Evolutionary conservation across 2,888 invertebrate species (phyloP), one percentile per base, ranked within the genome.

Genomic region (Polietes domitor): DNA sequence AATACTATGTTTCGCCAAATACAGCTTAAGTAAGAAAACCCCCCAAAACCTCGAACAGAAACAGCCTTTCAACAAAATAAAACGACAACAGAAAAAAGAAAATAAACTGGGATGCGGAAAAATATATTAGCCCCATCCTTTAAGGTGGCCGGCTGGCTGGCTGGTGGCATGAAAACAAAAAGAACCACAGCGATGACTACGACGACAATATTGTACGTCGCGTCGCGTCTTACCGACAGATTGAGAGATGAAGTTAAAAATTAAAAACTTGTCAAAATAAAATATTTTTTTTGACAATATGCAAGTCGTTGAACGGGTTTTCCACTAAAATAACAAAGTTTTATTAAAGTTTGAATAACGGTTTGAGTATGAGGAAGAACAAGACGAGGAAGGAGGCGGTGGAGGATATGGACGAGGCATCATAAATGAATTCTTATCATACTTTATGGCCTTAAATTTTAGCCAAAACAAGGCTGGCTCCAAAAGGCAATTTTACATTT

Each of bases 251-350:
- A 61, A 75, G 72, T 72, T 80, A 72, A 77, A 83, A 71, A 80
- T 32, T 68, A 80, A 77, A 80, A 80, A 71, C 70, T 80, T 77
- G 80, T 83, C 77, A 80, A 77, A 79, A 53, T 70, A n/a, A 73
- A 37, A 41, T 72, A 53, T 43, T 70, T 82, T 43, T 70, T 82
- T 74, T 82, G 74, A 75, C 72, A 82, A 74, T 68, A 43, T 68
- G 26, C 10, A 26, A 24, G 26, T 1, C 58, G 26, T 1, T 26
- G 12, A 58, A 58, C 58, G 26, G 58, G 58, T 58, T 47, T 47
- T 47, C 47, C 3, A 7, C 41, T 41, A 47, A 47, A 47, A n/a
- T 12, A 47, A 47, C 47, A 47, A n/a, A 47, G 53, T 19, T 43
- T 68, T n/a, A n/a, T n/a, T 43, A 15, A 37, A 41, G 41, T 24